phyloP scores from a whole-genome alignment of 2,888 invertebrate species.

The Eilema caniola region DNA sequence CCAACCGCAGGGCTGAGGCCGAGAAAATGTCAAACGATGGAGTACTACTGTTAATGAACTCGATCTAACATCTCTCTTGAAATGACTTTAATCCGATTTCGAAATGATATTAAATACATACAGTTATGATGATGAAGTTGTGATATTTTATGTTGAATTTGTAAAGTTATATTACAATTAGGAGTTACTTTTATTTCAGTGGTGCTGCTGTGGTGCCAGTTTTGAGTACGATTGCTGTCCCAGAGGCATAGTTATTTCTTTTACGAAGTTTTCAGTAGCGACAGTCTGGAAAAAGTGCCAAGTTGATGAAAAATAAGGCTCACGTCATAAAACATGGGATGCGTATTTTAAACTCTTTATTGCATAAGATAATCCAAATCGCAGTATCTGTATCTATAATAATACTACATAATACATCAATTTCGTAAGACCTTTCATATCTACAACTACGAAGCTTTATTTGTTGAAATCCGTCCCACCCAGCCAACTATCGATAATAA shows the following conservation, averaged over 20 bases:
- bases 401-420: neutral
- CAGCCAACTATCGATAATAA: constrained; percentile 19
- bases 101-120: neutral
- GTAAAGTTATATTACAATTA: neutral
- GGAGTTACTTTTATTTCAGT: neutral
- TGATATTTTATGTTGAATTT: neutral
- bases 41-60: constrained; percentile 16
- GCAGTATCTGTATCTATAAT: too few species aligned
- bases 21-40: constrained; percentile 44
- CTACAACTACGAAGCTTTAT: neutral
- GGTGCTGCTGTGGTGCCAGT: neutral
- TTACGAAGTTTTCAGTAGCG: neutral
- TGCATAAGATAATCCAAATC: neutral
- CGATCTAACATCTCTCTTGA: constrained; percentile 5
- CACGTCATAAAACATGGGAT: too few species aligned
- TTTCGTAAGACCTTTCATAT: neutral
- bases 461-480: constrained; percentile 15
- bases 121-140: neutral
- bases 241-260: neutral
- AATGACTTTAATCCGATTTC: neutral
- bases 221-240: neutral
- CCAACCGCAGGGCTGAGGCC: constrained; percentile 36
- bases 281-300: neutral
- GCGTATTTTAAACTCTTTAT: too few species aligned
- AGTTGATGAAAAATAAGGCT: too few species aligned